These are phyloP conservation scores for Paraescarpia echinospica DNA, from an alignment of 1,140 invertebrate species.

Conservation along the genomic window DNA sequence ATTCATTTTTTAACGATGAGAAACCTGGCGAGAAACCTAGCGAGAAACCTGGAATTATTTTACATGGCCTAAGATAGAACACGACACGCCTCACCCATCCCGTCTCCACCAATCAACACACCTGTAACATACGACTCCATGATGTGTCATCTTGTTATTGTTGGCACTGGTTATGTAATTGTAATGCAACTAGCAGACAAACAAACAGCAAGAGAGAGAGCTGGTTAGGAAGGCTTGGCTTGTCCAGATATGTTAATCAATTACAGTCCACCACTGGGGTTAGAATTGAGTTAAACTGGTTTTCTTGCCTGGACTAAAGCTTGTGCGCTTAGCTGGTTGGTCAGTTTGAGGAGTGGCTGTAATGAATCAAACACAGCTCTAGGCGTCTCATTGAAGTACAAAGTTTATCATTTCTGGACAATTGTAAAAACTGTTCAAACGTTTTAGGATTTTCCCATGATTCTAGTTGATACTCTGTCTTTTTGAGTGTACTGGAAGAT, in stretches of 20 bases:
- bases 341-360: no score
- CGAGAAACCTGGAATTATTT: no score
- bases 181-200: neutral
- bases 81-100: neutral
- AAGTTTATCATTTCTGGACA: no score
- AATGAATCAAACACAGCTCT: neutral
- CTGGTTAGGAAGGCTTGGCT: neutral
- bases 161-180: neutral
- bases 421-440: no score
- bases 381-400: no score
- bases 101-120: neutral
- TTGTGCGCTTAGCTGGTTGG: neutral
- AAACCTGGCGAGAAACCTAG: no score
- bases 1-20: no score
- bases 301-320: neutral
- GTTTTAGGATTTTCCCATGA: no score
- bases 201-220: neutral
- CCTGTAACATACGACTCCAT: neutral
- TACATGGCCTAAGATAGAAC: no score
- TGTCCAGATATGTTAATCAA: neutral
- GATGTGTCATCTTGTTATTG: no score
- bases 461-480: no score
- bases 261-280: neutral
- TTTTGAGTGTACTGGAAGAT: no score
- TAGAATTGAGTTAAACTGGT: neutral